phyloP scores from a whole-genome alignment of 1,140 invertebrate genomes.

The Dreissena polymorpha region DNA sequence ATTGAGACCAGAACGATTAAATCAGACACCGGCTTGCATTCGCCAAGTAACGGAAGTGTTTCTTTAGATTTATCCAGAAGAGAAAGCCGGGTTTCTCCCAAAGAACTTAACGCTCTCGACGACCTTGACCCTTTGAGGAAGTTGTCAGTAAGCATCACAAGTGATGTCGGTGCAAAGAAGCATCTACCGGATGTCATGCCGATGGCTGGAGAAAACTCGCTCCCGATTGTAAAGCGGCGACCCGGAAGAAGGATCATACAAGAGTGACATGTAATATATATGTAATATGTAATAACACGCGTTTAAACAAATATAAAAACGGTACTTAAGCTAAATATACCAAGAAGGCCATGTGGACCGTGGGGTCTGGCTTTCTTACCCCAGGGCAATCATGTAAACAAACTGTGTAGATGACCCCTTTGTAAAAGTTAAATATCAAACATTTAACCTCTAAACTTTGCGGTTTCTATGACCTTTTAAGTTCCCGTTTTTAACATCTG shows the following conservation, averaged over 20 bases:
- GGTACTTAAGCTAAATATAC: background rate
- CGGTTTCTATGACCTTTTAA: background rate
- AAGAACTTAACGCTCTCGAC: background rate
- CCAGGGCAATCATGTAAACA: background rate
- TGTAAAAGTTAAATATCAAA: background rate
- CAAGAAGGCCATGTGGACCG: no score
- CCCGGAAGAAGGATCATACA: background rate
- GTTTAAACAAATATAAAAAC: background rate
- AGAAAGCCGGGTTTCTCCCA: background rate
- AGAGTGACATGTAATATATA: background rate
- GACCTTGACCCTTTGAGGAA: background rate
- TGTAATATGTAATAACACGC: no score
- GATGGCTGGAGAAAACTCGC: constrained; percentile 16
- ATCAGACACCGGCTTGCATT: no score
- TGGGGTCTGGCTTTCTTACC: background rate
- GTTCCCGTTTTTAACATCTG: background rate
- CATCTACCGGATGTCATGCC: constrained; percentile 27
- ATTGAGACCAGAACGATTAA: background rate
- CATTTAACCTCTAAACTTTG: background rate
- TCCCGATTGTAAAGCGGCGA: constrained; percentile 17
- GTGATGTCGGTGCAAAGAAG: background rate
- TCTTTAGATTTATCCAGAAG: background rate
- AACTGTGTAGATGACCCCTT: background rate
- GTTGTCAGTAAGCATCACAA: background rate
- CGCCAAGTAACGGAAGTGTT: background rate